Base-by-base conservation (phyloP, 2,888 invertebrate species). In the Ametastegia equiseti region DNA sequence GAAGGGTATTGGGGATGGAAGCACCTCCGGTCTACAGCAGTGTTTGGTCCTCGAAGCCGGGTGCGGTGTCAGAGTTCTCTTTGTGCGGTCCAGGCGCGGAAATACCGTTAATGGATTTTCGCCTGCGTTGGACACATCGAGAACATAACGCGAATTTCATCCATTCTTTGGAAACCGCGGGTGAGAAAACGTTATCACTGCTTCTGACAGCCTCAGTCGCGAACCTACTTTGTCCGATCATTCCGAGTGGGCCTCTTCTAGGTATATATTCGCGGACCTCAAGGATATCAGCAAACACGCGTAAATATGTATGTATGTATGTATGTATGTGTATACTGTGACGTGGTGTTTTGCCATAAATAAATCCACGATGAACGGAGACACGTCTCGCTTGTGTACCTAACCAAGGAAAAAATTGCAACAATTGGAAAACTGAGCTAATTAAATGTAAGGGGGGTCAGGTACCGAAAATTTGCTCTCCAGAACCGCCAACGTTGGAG, bases 81-180 rank as follows among this genome's bases (percentile, higher is more conserved):
- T 39, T 67, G 39, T 60, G 30, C 30, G 67, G 36, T 67, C 65
- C 36, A n/a, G 39, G 19, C 11, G 45, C 42, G 42, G 69, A 42
- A 71, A 71, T 71, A 45, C 36, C 73, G 19, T 50, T 73, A 50
- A 73, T 73, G 73, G 73, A 73, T 73, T 73, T 73, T 73, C 30
- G 36, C 54, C 73, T 73, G 73, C 50, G 36, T 54, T 1, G 54
- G 73, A 73, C 73, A 54, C 73, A 15, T 50, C 15, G 73, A 23
- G 36, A 39, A 67, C 36, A 67, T 23, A 30, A 60, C 27, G 60
- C 30, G 60, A 60, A 60, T 60, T 60, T 60, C 30, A 60, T 5
- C 60, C 19, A 60, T 60, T 60, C 60, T 60, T 60, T 60, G 60
- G 1, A 30, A 13, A n/a, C 19, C 36, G n/a, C 19, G 36, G 39